A percentile compares a stretch with the other conserved stretches of the same genome.
These are phyloP conservation scores for Stylophora pistillata DNA, from an alignment of 64 coral and sea anemone species.

Conservation along the genomic window DNA sequence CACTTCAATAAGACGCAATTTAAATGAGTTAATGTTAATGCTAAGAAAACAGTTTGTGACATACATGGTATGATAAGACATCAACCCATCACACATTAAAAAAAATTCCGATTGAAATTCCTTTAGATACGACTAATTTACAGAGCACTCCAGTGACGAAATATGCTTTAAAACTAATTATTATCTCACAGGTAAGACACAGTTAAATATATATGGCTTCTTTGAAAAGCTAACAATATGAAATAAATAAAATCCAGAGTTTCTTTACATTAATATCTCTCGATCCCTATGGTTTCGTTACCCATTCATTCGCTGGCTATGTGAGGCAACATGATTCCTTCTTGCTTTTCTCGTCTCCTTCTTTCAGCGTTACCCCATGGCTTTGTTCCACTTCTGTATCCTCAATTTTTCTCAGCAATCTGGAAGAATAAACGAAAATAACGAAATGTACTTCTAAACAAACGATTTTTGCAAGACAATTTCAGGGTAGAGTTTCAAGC, in stretches of 20 bases:
- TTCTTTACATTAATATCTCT: too few species aligned
- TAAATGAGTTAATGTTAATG: conserved; percentile 1
- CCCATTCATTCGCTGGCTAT: neutral
- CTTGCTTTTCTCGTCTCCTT: conserved; percentile 52
- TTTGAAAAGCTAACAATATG: neutral
- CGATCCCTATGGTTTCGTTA: too few species aligned
- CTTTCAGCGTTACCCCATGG: conserved; percentile 38
- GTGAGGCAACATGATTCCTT: conserved; percentile 52
- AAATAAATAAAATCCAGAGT: neutral
- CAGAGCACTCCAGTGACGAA: neutral
- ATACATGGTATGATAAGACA: conserved; percentile 16
- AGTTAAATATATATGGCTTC: too few species aligned
- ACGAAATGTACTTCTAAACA: neutral
- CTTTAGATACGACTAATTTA: conserved; percentile 16
- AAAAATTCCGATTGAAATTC: conserved; percentile 26
- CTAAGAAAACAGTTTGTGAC: neutral
- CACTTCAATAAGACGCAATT: neutral
- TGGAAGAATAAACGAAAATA: neutral
- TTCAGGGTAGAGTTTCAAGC: too few species aligned
- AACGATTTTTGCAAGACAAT: too few species aligned
- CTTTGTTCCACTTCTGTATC: conserved; percentile 49
- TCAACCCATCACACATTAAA: neutral
- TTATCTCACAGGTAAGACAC: neutral
- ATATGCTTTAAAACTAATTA: neutral
- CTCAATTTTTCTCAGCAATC: conserved; percentile 60